These are phyloP conservation scores for Xanthorhoe designata DNA, from an alignment of 2,888 invertebrate genomes.

Conservation along the genomic window DNA sequence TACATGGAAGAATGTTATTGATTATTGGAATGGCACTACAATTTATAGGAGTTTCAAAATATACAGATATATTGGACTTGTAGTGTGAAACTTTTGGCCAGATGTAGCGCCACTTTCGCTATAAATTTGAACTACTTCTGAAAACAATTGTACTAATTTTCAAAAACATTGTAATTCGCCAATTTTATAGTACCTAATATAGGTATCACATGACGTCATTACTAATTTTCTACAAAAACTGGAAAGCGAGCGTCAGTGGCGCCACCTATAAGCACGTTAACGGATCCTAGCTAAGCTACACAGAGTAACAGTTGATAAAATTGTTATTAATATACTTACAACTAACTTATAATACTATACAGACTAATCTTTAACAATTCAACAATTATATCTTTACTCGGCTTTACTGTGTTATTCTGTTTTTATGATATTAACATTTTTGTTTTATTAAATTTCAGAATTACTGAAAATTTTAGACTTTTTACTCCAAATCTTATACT, in stretches of 20 bases:
- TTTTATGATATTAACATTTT: too few relatives aligned
- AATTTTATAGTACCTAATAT: too few relatives aligned
- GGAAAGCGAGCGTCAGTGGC: constrained; percentile 3
- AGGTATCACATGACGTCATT: too few relatives aligned
- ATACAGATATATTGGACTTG: constrained; percentile 2
- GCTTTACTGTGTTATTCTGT: constrained; percentile 1
- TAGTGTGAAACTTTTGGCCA: neutral
- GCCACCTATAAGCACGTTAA: constrained; percentile 35
- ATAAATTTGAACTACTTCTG: neutral
- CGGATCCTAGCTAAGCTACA: constrained; percentile 44
- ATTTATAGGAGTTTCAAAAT: neutral
- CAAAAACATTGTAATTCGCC: neutral
- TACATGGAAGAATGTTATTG: constrained; percentile 21
- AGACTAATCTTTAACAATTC: constrained; percentile 55
- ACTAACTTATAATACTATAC: constrained; percentile 49
- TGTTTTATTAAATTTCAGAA: neutral
- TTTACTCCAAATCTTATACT: neutral
- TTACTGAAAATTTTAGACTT: neutral
- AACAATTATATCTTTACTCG: constrained; percentile 49
- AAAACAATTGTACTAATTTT: neutral
- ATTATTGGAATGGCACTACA: neutral
- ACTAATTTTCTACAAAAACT: neutral
- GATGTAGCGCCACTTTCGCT: neutral
- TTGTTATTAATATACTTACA: constrained; percentile 63
- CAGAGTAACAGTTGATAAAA: constrained; percentile 70